Conservation (phyloP, 2,888 invertebrate species). For the Cosmopolites sordidus region DNA sequence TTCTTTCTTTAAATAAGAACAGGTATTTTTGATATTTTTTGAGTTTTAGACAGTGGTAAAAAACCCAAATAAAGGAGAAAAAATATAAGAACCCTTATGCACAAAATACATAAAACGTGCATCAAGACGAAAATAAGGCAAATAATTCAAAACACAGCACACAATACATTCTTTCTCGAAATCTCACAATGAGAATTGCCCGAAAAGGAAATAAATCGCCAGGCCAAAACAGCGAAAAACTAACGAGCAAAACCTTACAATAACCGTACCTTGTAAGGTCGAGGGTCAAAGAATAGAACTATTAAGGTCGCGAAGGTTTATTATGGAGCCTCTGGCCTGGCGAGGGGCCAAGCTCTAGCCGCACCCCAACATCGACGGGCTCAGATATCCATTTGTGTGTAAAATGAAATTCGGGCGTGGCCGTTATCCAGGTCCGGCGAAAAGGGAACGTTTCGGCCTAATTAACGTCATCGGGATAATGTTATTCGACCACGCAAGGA, state of each 20-base stretch:
- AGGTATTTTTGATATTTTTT: no score
- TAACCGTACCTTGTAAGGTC: slow-evolving; percentile 5
- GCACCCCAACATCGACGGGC: background rate
- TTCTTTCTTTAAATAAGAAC: no score
- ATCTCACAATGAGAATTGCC: background rate
- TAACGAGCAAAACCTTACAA: slow-evolving; percentile 1
- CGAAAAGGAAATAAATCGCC: background rate
- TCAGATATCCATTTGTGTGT: slow-evolving; percentile 8
- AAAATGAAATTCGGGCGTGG: slow-evolving; percentile 14
- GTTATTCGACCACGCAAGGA: slow-evolving; percentile 7
- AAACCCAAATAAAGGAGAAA: no score
- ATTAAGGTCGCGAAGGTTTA: slow-evolving; percentile 9
- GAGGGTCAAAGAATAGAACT: slow-evolving; percentile 5
- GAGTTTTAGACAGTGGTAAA: no score
- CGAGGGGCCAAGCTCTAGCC: background rate
- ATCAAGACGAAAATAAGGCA: no score
- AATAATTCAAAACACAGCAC: background rate
- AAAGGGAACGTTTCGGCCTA: slow-evolving; percentile 13
- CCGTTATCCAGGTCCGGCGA: slow-evolving; percentile 9
- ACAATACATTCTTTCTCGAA: background rate
- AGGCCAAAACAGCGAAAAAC: background rate
- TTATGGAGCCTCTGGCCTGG: background rate
- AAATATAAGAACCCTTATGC: no score
- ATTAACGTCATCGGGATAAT: slow-evolving; percentile 13
- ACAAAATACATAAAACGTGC: no score